Percentiles rank a stretch among this genome's conserved stretches.
Conservation (phyloP, 2,113 vertebrate species). For the Laticauda colubrina region DNA sequence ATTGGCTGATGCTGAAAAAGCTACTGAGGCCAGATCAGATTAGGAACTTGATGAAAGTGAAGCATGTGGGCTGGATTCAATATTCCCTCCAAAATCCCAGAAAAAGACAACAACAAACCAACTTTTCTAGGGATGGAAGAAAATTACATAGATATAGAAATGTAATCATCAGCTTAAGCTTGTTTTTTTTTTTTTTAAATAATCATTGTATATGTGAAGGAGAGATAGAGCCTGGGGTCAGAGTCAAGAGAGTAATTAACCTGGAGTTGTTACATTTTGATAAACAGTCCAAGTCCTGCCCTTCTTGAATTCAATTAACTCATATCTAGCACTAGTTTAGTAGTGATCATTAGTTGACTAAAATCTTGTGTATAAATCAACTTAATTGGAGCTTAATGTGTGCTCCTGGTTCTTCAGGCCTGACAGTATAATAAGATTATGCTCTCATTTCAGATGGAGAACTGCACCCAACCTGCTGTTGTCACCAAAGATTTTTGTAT, state of each 20-base stretch:
- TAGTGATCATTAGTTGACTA: background rate
- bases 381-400: background rate
- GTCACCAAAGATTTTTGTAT: constrained; percentile 99
- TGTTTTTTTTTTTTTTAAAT: background rate
- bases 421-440: background rate
- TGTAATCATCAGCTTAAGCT: background rate
- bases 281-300: background rate
- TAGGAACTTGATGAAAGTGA: background rate
- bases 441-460: constrained; percentile 84
- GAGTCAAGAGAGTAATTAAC: background rate
- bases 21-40: background rate
- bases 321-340: background rate
- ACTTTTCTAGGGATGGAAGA: background rate
- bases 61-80: background rate
- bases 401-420: background rate
- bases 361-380: background rate
- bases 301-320: background rate
- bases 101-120: background rate
- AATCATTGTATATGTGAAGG: background rate
- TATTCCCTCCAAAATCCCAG: background rate
- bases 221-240: background rate
- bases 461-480: constrained; percentile 89
- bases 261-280: background rate
- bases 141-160: background rate
- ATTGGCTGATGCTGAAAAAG: background rate